Evolutionary conservation across 2,888 invertebrate genomes (phyloP).

Genomic region (Spilarctia lutea): DNA sequence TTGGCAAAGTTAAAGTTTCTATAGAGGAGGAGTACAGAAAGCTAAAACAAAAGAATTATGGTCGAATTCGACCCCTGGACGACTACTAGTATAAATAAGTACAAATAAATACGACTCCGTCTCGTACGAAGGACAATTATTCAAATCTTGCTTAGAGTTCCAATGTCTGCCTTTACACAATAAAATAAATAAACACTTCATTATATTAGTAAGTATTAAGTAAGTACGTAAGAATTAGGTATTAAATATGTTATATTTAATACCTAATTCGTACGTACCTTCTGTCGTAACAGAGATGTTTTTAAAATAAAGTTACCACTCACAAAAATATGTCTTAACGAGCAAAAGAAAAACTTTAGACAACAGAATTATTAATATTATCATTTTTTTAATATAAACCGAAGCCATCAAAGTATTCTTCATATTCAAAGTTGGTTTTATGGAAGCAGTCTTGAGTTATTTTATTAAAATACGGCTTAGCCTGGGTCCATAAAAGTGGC

Average conservation of each 20-base stretch:
- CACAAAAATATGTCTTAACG: not conserved
- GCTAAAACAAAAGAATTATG: too few relatives aligned
- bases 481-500: constrained; percentile 59
- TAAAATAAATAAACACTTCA: not conserved
- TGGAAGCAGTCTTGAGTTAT: constrained; percentile 51
- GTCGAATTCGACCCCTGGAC: too few relatives aligned
- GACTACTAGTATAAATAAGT: too few relatives aligned
- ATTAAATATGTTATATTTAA: too few relatives aligned
- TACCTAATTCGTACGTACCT: not conserved
- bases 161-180: not conserved
- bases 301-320: not conserved
- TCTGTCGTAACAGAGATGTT: not conserved
- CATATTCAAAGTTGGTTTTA: constrained; percentile 57
- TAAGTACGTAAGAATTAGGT: too few relatives aligned
- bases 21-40: too few relatives aligned
- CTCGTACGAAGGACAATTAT: too few relatives aligned
- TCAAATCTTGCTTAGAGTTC: too few relatives aligned
- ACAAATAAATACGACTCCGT: too few relatives aligned
- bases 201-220: not conserved
- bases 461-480: constrained; percentile 60
- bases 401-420: constrained; percentile 48
- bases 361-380: constrained; percentile 44
- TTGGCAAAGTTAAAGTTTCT: too few relatives aligned
- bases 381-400: constrained; percentile 45
- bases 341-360: constrained; percentile 31